phyloP scores from a whole-genome alignment of 2,888 invertebrate genomes.

The Megaustenia siamemsis region DNA sequence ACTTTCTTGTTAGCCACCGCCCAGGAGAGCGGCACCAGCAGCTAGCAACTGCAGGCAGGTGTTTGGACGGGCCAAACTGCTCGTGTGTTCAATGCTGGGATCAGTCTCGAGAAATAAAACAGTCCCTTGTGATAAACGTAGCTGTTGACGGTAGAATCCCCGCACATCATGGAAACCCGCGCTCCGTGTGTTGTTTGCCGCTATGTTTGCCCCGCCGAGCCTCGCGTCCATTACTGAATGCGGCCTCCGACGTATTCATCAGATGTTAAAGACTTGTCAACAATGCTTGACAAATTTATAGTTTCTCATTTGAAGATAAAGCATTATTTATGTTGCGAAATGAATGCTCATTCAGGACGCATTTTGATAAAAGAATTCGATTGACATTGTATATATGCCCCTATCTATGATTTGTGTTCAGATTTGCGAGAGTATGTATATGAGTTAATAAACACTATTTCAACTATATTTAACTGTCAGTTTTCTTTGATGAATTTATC shows the following conservation, averaged over 20 bases:
- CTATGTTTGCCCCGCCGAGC: neutral
- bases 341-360: slow-evolving; percentile 42
- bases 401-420: neutral
- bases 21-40: neutral
- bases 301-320: slow-evolving; percentile 50
- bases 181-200: neutral
- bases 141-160: neutral
- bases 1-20: no score
- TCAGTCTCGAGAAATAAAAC: neutral
- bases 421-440: neutral
- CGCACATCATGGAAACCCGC: slow-evolving; percentile 5
- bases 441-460: slow-evolving; percentile 6
- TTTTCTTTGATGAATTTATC: no score
- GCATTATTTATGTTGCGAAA: slow-evolving; percentile 43
- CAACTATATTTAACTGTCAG: neutral
- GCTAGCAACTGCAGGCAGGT: neutral
- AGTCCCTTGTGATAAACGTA: slow-evolving; percentile 24
- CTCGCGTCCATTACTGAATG: slow-evolving; percentile 19
- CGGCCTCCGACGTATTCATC: slow-evolving; percentile 15
- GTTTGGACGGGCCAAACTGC: neutral
- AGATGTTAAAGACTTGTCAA: slow-evolving; percentile 38
- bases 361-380: slow-evolving; percentile 39
- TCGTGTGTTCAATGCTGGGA: neutral
- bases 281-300: slow-evolving; percentile 46
- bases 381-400: slow-evolving; percentile 11